These are phyloP conservation scores for Heliothis virescens DNA, from an alignment of 1,140 invertebrate genomes.

Conservation along the genomic window DNA sequence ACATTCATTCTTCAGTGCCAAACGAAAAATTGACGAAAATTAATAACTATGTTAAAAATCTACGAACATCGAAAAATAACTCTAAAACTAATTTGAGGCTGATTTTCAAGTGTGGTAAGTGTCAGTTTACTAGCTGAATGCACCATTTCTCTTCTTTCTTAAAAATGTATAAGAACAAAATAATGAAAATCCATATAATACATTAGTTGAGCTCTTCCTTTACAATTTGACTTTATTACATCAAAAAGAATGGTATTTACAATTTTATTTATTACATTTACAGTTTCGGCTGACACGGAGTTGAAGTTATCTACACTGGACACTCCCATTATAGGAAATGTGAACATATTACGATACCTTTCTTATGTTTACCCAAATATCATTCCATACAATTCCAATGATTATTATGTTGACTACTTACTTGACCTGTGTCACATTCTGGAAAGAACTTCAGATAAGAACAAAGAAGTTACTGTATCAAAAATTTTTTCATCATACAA, in stretches of 20 bases:
- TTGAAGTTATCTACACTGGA: slow-evolving; percentile 81
- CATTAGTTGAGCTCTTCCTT: too few relatives aligned
- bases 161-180: neutral
- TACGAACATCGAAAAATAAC: slow-evolving; percentile 49
- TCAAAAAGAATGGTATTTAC: too few relatives aligned
- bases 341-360: slow-evolving; percentile 86
- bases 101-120: slow-evolving; percentile 93
- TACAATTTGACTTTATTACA: too few relatives aligned
- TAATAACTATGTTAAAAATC: slow-evolving; percentile 68
- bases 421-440: slow-evolving; percentile 88
- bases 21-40: slow-evolving; percentile 72
- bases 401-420: slow-evolving; percentile 82
- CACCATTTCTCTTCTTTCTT: neutral
- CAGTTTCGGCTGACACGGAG: slow-evolving; percentile 86
- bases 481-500: slow-evolving; percentile 68
- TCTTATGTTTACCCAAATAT: slow-evolving; percentile 73
- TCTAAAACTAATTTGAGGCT: slow-evolving; percentile 87
- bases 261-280: slow-evolving; percentile 50
- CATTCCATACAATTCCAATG: slow-evolving; percentile 77
- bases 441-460: slow-evolving; percentile 77
- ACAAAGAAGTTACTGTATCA: slow-evolving; percentile 67
- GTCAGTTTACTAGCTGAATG: slow-evolving; percentile 46
- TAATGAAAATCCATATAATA: too few relatives aligned
- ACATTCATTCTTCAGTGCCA: slow-evolving; percentile 89
- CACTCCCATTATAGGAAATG: slow-evolving; percentile 83